Percentiles rank a stretch among this genome's conserved stretches.
Conservation (phyloP, 2,888 invertebrate species). For the Allygus modestus region DNA sequence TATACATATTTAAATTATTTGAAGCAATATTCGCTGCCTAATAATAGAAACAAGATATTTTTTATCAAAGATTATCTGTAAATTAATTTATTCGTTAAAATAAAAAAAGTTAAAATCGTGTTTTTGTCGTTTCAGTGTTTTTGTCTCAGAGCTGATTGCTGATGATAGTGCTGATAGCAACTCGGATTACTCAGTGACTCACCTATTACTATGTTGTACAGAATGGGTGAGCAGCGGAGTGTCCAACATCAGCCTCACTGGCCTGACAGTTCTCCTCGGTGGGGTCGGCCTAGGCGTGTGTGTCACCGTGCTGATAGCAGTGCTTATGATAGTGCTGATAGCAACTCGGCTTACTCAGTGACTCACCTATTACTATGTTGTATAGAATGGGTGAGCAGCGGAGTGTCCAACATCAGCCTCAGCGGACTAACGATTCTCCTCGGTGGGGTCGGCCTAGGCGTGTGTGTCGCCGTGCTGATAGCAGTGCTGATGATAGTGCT, state of each 20-base stretch:
- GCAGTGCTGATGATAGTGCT: constrained; percentile 78
- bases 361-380: too few relatives aligned
- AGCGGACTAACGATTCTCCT: constrained; percentile 84
- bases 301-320: constrained; percentile 79
- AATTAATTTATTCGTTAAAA: too few relatives aligned
- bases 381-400: constrained; percentile 71
- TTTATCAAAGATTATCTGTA: too few relatives aligned
- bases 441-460: constrained; percentile 82
- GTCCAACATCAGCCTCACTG: constrained; percentile 83
- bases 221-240: constrained; percentile 75
- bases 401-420: constrained; percentile 83
- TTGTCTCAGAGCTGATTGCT: too few relatives aligned
- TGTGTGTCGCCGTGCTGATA: constrained; percentile 81
- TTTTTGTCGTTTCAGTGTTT: too few relatives aligned
- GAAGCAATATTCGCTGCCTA: too few relatives aligned
- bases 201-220: constrained; percentile 41
- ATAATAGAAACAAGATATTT: too few relatives aligned
- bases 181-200: too few relatives aligned
- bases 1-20: too few relatives aligned
- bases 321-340: constrained; percentile 82
- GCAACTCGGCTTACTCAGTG: too few relatives aligned
- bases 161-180: constrained; percentile 79
- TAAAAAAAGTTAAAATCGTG: too few relatives aligned
- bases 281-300: constrained; percentile 82
- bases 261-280: constrained; percentile 83